Percentiles rank a stretch among this genome's conserved stretches.
These are phyloP conservation scores for Paracentrotus lividus DNA, from an alignment of 53 echinoderm and acorn worm species.

Conservation along the genomic window DNA sequence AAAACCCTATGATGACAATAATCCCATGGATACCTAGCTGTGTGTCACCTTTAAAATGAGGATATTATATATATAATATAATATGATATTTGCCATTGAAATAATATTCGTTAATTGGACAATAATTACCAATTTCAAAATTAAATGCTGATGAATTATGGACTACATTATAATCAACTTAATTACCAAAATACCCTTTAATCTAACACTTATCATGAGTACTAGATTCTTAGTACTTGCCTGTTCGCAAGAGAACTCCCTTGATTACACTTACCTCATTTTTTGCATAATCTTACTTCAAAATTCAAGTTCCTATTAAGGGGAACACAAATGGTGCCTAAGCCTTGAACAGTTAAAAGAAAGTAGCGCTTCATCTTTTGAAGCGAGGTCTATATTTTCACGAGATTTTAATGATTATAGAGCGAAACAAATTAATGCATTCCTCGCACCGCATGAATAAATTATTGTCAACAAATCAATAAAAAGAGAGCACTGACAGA, in stretches of 20 bases:
- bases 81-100: too few relatives aligned
- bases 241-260: neutral
- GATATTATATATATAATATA: too few relatives aligned
- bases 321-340: neutral
- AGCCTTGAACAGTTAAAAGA: neutral
- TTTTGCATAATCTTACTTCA: neutral
- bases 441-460: slow-evolving; percentile 48
- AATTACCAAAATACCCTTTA: too few relatives aligned
- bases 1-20: neutral
- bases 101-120: too few relatives aligned
- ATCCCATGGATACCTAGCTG: too few relatives aligned
- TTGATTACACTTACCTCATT: neutral
- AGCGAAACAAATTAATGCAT: slow-evolving; percentile 34
- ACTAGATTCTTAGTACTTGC: too few relatives aligned
- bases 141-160: too few relatives aligned
- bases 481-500: neutral
- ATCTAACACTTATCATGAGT: too few relatives aligned
- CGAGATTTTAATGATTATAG: slow-evolving; percentile 26
- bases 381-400: neutral
- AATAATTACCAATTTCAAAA: too few relatives aligned
- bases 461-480: slow-evolving; percentile 28
- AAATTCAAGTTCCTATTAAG: neutral
- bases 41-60: too few relatives aligned
- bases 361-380: slow-evolving; percentile 32
- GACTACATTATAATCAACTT: too few relatives aligned